Evolutionary conservation across 2,113 vertebrate species (phyloP), one percentile per base, ranked within the genome.

Genomic region (Nerophis lumbriciformis): DNA sequence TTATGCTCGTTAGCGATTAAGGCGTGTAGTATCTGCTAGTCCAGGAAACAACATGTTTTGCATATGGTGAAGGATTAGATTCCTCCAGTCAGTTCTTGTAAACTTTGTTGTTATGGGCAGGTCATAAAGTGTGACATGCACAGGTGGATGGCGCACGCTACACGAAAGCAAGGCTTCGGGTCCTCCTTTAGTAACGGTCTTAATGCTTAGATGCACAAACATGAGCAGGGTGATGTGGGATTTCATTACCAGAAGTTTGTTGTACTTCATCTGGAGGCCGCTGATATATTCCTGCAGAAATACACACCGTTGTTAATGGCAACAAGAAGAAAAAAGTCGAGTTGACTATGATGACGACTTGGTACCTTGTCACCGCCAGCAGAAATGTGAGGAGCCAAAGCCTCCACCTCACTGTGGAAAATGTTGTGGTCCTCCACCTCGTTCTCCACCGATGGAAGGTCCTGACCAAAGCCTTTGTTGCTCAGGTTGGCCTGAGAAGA

Each of bases 341-440:
- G 9, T 8, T 19, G 49, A 28, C 28, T 45, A 15, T 51, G n/a
- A 51, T 12, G 49, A 19, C 8, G 10, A 4, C 15, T 10, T 15
- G 10, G 48, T 75, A 94, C 95, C 93, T 94, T 92, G 83, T 87
- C 91, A 14, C 83, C 79, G 0, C 88, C 81, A 58, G 91, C 85
- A 71, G 83, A 66, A 55, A 99, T 85, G 69, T 94, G 94, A 0
- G 94, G 93, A 60, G 93, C 94, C 1, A 98, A 89, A 58, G 95
- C 95, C 89, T 97, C 95, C 81, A 98, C 94, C 82, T 99, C 96
- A 0, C 96, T 98, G 83, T 97, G 94, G 77, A 98, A 96, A 85
- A 98, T 94, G 81, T 96, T 98, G 89, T 99, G 97, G 35, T 96
- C 92, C 58, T 95, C 95, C 50, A 98, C 92, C 64, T 98, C 94